Percentiles rank a stretch among this genome's conserved stretches.
Conservation (phyloP, 2,797 vertebrate species). For the Myotis pilosus region DNA sequence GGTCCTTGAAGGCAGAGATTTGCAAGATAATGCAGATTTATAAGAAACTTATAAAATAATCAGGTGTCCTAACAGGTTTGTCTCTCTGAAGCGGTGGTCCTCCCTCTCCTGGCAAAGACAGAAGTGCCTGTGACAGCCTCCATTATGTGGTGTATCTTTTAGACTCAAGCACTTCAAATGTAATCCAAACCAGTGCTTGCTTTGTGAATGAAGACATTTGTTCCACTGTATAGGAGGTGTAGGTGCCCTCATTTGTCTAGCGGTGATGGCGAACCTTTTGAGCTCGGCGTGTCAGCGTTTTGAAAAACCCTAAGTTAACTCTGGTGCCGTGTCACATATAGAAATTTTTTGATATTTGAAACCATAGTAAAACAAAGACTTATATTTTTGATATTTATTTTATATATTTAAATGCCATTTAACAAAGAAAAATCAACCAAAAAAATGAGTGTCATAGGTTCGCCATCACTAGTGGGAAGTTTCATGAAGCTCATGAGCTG, state of each 20-base stretch:
- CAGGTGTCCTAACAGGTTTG: not conserved
- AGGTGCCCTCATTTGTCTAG: not conserved
- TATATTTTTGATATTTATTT: no score
- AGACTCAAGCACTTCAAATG: not conserved
- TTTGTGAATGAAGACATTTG: not conserved
- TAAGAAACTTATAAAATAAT: not conserved
- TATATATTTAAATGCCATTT: no score
- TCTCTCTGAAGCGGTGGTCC: not conserved
- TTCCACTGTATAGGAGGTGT: not conserved
- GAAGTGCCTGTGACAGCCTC: not conserved
- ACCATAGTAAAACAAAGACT: no score
- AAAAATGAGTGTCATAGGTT: no score
- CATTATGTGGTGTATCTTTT: not conserved
- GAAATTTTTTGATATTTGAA: no score
- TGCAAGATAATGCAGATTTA: not conserved
- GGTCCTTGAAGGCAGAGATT: not conserved
- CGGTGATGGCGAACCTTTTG: no score
- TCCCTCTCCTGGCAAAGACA: not conserved
- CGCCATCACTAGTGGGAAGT: not conserved
- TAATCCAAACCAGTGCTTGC: not conserved
- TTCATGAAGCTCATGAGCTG: not conserved
- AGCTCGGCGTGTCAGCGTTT: no score
- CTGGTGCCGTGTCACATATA: no score
- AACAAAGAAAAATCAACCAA: no score
- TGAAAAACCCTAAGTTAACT: no score